A percentile compares a stretch with the other conserved stretches of the same genome.
Conservation (phyloP, 2,888 invertebrate species). For the Xanthorhoe spadicearia region DNA sequence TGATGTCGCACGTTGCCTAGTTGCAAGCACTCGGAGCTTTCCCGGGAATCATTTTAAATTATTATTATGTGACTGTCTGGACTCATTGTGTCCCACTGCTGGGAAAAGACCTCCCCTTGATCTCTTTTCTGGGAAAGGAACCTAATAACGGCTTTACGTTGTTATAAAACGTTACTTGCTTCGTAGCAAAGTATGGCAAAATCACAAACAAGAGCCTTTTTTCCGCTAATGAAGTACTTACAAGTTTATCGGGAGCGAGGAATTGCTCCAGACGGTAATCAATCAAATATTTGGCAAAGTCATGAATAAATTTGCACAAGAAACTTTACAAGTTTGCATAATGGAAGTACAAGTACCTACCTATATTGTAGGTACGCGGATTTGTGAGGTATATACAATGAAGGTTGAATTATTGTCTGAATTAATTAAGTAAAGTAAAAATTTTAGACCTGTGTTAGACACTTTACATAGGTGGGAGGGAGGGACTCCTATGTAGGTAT, state of each 20-base stretch:
- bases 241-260: constrained; percentile 72
- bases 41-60: too few relatives aligned
- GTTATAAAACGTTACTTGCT: neutral
- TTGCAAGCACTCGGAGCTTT: too few relatives aligned
- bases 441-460: too few relatives aligned
- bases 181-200: constrained; percentile 4
- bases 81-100: too few relatives aligned
- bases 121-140: too few relatives aligned
- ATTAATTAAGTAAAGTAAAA: too few relatives aligned
- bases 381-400: constrained; percentile 8
- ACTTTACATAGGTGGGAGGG: too few relatives aligned
- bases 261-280: constrained; percentile 78
- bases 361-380: neutral
- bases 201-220: constrained; percentile 72
- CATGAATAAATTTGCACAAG: constrained; percentile 75
- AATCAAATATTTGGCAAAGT: constrained; percentile 81
- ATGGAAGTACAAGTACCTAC: constrained; percentile 13
- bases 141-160: neutral
- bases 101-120: too few relatives aligned
- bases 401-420: too few relatives aligned
- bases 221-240: constrained; percentile 76
- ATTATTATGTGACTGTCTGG: too few relatives aligned
- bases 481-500: neutral
- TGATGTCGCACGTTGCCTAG: too few relatives aligned
- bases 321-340: constrained; percentile 47